phyloP scores from a whole-genome alignment of 2,888 invertebrate genomes.

The Melieria omissa region DNA sequence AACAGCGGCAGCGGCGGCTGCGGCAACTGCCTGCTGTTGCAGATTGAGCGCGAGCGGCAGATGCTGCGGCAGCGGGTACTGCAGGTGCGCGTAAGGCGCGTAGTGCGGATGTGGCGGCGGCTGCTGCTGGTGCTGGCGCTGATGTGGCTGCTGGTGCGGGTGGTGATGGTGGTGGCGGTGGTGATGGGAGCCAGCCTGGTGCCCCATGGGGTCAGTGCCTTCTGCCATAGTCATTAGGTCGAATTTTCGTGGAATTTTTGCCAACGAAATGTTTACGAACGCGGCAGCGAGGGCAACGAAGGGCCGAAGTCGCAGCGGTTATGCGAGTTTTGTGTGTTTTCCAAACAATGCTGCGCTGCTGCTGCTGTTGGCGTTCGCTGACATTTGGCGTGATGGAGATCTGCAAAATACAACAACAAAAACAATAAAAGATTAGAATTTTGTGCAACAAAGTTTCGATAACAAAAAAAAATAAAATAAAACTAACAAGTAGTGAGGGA shows the following conservation, averaged over 20 bases:
- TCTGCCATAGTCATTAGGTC: constrained; percentile 81
- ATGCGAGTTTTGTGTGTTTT: neutral
- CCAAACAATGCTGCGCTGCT: neutral
- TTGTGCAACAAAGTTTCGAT: neutral
- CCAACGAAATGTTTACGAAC: constrained; percentile 37
- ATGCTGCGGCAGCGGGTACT: constrained; percentile 56
- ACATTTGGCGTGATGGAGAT: constrained; percentile 36
- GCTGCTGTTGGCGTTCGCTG: constrained; percentile 10
- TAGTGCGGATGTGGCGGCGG: constrained; percentile 48
- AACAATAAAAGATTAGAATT: constrained; percentile 1
- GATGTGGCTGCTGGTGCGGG: constrained; percentile 52
- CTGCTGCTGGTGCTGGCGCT: constrained; percentile 48
- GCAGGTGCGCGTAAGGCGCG: constrained; percentile 55
- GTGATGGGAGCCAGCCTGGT: constrained; percentile 65
- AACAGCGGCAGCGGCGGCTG: constrained; percentile 56
- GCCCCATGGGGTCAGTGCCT: constrained; percentile 73
- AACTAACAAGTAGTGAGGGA: neutral
- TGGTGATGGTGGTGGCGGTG: constrained; percentile 60
- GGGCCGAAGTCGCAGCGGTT: neutral
- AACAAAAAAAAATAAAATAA: constrained; percentile 16
- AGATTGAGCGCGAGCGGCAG: constrained; percentile 57
- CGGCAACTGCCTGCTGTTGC: constrained; percentile 59
- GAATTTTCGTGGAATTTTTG: constrained; percentile 54
- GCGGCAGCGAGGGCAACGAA: constrained; percentile 41
- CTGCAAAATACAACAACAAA: constrained; percentile 42